Percentiles rank a stretch among this genome's conserved stretches.
These are phyloP conservation scores for Hypomecis atomaria DNA, from an alignment of 2,888 invertebrate species.

Conservation along the genomic window DNA sequence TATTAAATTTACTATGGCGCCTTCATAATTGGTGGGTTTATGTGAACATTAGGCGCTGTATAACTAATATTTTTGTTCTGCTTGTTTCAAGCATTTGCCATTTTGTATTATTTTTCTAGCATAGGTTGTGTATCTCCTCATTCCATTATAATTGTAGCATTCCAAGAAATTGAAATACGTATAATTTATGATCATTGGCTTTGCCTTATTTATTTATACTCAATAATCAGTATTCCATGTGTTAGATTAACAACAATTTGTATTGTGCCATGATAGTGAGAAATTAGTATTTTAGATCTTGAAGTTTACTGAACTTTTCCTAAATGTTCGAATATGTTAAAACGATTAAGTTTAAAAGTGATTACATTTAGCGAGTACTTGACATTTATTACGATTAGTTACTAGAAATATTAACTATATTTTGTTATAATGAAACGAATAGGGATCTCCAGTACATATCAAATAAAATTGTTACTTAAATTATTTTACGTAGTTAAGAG, in stretches of 20 bases:
- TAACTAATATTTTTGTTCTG: background rate
- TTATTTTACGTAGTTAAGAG: slow-evolving; percentile 7
- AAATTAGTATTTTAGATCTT: slow-evolving; percentile 10
- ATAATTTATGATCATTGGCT: slow-evolving; percentile 19
- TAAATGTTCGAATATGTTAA: slow-evolving; percentile 9
- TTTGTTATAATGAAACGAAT: background rate
- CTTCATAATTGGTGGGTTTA: too few relatives aligned
- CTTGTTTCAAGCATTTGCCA: slow-evolving; percentile 12
- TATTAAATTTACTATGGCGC: too few relatives aligned
- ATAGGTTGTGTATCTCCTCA: slow-evolving; percentile 16
- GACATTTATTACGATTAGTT: background rate
- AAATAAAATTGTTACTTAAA: background rate
- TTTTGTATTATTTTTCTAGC: slow-evolving; percentile 9
- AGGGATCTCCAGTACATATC: slow-evolving; percentile 9
- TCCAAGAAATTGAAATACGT: slow-evolving; percentile 14
- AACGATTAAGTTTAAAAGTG: background rate
- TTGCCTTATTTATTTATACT: slow-evolving; percentile 7
- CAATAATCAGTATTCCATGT: slow-evolving; percentile 19
- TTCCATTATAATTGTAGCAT: slow-evolving; percentile 27
- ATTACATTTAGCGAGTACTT: slow-evolving; percentile 2
- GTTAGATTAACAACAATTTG: slow-evolving; percentile 8
- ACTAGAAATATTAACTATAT: background rate
- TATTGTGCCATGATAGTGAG: slow-evolving; percentile 27
- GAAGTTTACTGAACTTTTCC: slow-evolving; percentile 1
- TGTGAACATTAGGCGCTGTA: too few relatives aligned